Evolutionary conservation across 2,888 invertebrate genomes (phyloP).

Genomic region (Leptinotarsa haldemani): DNA sequence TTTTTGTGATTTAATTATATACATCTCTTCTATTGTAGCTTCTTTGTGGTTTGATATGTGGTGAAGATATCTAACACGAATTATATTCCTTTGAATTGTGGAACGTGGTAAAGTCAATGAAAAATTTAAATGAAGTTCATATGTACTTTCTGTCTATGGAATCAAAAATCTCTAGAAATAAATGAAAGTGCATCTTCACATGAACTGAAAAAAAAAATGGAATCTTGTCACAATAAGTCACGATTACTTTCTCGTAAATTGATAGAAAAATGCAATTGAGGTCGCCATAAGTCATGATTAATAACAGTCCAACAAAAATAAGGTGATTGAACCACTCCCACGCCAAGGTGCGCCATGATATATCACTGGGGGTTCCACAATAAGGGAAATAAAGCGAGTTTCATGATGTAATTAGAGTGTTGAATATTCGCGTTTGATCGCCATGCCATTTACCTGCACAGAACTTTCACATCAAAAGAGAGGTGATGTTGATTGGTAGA

Average conservation of each 20-base stretch:
- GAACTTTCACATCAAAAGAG: neutral
- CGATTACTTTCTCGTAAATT: too few species aligned
- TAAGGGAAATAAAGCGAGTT: neutral
- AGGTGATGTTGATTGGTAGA: neutral
- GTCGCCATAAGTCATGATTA: slow-evolving; percentile 4
- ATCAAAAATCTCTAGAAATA: too few species aligned
- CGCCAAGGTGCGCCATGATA: slow-evolving; percentile 10
- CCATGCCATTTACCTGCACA: neutral
- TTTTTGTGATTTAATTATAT: too few species aligned
- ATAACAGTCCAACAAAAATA: slow-evolving; percentile 3
- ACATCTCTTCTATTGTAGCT: too few species aligned
- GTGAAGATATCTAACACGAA: too few species aligned
- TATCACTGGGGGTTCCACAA: neutral
- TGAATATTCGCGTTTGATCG: neutral
- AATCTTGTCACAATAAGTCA: too few species aligned
- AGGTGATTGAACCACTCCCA: slow-evolving; percentile 22
- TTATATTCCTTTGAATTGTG: too few species aligned
- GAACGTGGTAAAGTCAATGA: too few species aligned
- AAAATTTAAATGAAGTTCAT: too few species aligned
- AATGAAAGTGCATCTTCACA: neutral
- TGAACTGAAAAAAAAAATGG: neutral
- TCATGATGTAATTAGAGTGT: slow-evolving; percentile 3
- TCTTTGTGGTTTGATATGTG: too few species aligned
- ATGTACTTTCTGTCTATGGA: too few species aligned
- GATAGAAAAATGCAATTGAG: neutral